These are phyloP conservation scores for Drosophila lacteicornis DNA, from an alignment of 1,140 invertebrate genomes.

Conservation along the genomic window DNA sequence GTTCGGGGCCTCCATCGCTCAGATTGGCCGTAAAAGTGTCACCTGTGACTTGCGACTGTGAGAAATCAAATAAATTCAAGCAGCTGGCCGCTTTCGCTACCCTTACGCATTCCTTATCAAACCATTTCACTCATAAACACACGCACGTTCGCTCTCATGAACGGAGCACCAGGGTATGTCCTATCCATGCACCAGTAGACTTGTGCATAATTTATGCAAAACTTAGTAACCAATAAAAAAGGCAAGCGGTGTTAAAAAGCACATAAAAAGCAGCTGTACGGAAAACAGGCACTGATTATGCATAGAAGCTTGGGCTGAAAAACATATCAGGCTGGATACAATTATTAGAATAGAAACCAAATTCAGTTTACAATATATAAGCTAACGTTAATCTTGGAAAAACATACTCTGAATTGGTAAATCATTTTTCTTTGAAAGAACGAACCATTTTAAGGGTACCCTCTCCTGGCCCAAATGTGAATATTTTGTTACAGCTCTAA, in stretches of 20 bases:
- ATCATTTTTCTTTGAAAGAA: neutral
- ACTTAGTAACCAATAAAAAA: constrained; percentile 67
- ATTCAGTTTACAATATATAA: no score
- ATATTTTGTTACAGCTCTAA: neutral
- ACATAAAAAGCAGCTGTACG: neutral
- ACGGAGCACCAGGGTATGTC: neutral
- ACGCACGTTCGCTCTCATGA: constrained; percentile 5
- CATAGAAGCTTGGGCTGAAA: neutral
- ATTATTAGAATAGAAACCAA: neutral
- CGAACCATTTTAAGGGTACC: neutral
- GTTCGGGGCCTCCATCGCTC: constrained; percentile 38
- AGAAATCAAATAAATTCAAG: constrained; percentile 80
- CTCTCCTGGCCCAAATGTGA: neutral
- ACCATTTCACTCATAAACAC: constrained; percentile 44
- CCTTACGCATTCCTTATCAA: constrained; percentile 50
- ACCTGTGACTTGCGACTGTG: constrained; percentile 75
- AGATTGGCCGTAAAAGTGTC: constrained; percentile 81
- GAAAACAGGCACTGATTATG: neutral
- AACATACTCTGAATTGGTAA: neutral
- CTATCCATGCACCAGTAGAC: constrained; percentile 10
- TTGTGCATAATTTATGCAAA: constrained; percentile 77
- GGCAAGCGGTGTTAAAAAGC: constrained; percentile 26
- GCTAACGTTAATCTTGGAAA: no score
- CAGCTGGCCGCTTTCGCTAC: constrained; percentile 35
- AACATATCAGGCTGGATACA: neutral